Base-by-base conservation (phyloP, 2,888 invertebrate genomes). In the Machimus rusticus region DNA sequence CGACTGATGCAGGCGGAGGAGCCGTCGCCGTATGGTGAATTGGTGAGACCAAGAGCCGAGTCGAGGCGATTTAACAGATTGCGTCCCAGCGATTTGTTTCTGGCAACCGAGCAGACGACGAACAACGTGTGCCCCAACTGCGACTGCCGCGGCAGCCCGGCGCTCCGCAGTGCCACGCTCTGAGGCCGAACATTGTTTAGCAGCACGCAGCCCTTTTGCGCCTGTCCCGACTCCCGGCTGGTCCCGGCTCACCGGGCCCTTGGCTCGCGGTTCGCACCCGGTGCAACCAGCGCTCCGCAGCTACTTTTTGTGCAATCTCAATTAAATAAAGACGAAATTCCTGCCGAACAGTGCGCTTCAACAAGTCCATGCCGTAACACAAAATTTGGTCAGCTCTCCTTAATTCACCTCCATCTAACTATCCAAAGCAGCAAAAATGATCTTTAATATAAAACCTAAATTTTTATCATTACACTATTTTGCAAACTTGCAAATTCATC, bases 11-110 rank as follows among this genome's bases (percentile, higher is more conserved):
- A 37, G 55, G 37, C 81, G 51, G 51, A 81, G 81, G 66, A 37
- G 66, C 66, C 28, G 82, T 57, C 82, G 39, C 57, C 28, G 39
- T 57, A 84, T 34, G 46, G n/a, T 51, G 51, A 19, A 51, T 28
- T 66, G 28, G 66, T 84, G 82, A 66, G 82, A 39, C 82, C 57
- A 55, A 43, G 28, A n/a, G 43, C n/a, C 5, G 82, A 57, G 57
- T 14, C 12, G 28, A 31, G 51, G 51, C 79, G 79, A 31, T 31
- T 39, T 46, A 51, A 79, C 79, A 55, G 79, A 66, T 82, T 66
- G 57, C 66, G 82, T 37, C 66, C 81, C 82, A 51, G 82, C 82
- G 82, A 57, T 46, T 84, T 84, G 82, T 66, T n/a, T 57, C 82
- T 84, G 37, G 82, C 34, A 66, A 31, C 82, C 31, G 14, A 81